These are phyloP conservation scores for Trypoxylus dichotomus DNA, from an alignment of 1,140 invertebrate genomes.

Conservation along the genomic window DNA sequence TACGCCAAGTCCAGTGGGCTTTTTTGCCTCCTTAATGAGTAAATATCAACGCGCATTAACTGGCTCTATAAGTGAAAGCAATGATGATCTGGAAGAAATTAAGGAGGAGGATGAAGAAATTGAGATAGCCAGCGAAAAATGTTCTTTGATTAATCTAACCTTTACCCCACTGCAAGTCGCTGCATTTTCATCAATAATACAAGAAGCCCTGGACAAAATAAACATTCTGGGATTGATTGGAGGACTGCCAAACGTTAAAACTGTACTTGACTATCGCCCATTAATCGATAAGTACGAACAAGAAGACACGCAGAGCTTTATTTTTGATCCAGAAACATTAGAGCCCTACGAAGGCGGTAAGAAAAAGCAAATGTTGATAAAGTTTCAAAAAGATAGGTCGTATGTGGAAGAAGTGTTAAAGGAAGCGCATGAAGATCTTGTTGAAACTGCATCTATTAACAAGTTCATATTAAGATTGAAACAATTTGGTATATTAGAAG, in stretches of 20 bases:
- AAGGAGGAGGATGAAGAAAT: not conserved
- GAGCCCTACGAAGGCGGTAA: conserved; percentile 28
- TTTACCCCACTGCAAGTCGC: not conserved
- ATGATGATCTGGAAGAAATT: not conserved
- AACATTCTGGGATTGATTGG: conserved; percentile 27
- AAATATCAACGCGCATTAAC: not conserved
- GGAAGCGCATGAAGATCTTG: conserved; percentile 29
- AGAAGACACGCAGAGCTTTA: not conserved
- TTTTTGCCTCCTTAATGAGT: not conserved
- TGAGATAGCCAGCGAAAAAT: not conserved
- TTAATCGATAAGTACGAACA: not conserved
- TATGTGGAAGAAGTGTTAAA: conserved; percentile 29
- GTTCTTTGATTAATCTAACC: not conserved
- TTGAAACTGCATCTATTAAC: not conserved
- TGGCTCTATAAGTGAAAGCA: not conserved
- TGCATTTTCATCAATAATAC: not conserved
- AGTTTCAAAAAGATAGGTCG: conserved; percentile 31
- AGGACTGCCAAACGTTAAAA: not conserved
- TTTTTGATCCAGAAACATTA: conserved; percentile 35
- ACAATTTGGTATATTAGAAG: conserved; percentile 29
- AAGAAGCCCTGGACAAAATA: conserved; percentile 4
- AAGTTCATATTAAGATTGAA: conserved; percentile 19
- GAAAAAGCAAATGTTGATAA: conserved; percentile 28
- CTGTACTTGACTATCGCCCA: not conserved
- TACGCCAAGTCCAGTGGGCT: no score